A percentile compares a stretch with the other conserved stretches of the same genome.
These are phyloP conservation scores for Periophthalmus modestus DNA, from an alignment of 2,113 vertebrate genomes.

Conservation along the genomic window DNA sequence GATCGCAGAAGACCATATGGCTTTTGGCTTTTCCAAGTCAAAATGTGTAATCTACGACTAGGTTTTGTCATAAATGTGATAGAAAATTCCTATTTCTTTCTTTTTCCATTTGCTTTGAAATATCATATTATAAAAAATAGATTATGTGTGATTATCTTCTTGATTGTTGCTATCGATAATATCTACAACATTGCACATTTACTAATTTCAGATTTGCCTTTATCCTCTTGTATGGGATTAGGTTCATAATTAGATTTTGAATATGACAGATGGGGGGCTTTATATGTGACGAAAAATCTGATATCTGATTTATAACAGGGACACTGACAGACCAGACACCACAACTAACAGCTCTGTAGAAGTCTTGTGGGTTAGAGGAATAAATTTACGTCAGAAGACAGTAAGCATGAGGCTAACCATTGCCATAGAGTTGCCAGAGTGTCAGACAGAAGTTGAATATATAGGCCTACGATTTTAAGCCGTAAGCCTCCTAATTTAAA, in stretches of 20 bases:
- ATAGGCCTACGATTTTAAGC: neutral
- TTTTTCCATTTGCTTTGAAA: neutral
- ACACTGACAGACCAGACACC: neutral
- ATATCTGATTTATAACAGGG: constrained; percentile 24
- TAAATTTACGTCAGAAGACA: neutral
- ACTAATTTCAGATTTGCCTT: constrained; percentile 26
- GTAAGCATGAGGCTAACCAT: constrained; percentile 16
- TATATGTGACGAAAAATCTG: constrained; percentile 21
- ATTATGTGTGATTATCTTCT: neutral
- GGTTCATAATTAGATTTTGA: constrained; percentile 38
- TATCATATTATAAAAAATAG: neutral
- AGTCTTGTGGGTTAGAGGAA: neutral
- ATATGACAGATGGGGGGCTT: constrained; percentile 34
- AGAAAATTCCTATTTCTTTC: neutral
- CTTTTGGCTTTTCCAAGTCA: constrained; percentile 45
- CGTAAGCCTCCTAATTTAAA: neutral
- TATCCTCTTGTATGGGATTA: constrained; percentile 19
- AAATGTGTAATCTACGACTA: constrained; percentile 13
- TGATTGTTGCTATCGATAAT: neutral
- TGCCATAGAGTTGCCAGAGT: neutral
- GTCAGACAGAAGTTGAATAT: constrained; percentile 26
- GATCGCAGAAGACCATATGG: constrained; percentile 69
- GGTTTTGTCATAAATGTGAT: neutral
- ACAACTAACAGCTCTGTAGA: constrained; percentile 1
- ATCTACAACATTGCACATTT: constrained; percentile 5